These are phyloP conservation scores for Picus viridis DNA, from an alignment of 2,797 vertebrate genomes.

Conservation along the genomic window DNA sequence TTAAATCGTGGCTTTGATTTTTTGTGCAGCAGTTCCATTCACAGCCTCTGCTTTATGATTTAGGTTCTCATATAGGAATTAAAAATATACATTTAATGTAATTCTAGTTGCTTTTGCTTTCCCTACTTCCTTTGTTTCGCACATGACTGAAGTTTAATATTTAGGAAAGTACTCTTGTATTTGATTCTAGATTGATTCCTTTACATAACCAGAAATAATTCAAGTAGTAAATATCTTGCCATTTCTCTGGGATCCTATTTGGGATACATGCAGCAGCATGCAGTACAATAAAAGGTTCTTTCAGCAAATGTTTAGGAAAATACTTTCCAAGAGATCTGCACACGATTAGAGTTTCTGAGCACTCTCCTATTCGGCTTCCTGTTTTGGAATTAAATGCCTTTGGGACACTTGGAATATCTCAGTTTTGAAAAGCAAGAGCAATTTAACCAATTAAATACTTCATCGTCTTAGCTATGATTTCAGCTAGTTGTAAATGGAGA, in stretches of 20 bases:
- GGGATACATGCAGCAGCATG: slow-evolving; percentile 61
- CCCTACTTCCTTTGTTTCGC: not conserved
- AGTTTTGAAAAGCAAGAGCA: slow-evolving; percentile 74
- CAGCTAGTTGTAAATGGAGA: not conserved
- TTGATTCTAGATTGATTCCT: not conserved
- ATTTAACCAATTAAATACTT: slow-evolving; percentile 76
- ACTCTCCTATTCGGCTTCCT: slow-evolving; percentile 87
- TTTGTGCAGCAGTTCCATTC: not conserved
- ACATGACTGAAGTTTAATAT: not conserved
- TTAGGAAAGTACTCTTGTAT: not conserved
- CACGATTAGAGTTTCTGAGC: slow-evolving; percentile 86
- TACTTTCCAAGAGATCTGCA: slow-evolving; percentile 85
- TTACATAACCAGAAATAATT: slow-evolving; percentile 14
- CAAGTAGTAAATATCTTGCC: not conserved
- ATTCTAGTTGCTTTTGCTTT: not conserved
- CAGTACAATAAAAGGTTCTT: slow-evolving; percentile 72
- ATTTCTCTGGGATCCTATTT: slow-evolving; percentile 44
- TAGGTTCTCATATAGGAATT: not conserved
- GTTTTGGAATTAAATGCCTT: slow-evolving; percentile 89
- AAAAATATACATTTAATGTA: not conserved
- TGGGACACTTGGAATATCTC: slow-evolving; percentile 78
- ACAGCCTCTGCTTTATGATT: not conserved
- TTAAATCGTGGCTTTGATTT: not conserved
- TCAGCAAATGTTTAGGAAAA: slow-evolving; percentile 80
- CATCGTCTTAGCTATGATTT: slow-evolving; percentile 31